phyloP scores from a whole-genome alignment of 2,113 vertebrate species.

The Tachuris rubrigastra region DNA sequence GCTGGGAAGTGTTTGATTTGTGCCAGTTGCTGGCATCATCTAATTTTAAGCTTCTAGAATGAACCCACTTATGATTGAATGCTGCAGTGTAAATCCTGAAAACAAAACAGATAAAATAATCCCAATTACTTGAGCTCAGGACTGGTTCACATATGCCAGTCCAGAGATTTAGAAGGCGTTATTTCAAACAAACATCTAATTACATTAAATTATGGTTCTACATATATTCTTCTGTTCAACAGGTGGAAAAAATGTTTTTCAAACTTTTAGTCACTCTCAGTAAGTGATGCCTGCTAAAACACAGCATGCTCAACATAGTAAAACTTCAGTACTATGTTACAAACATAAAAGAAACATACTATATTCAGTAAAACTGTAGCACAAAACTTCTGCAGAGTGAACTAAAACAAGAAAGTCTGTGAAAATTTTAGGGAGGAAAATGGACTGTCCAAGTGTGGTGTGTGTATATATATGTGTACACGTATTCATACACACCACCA shows the following conservation, averaged over 20 bases:
- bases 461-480: too few species aligned
- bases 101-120: constrained; percentile 33
- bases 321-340: neutral
- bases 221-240: neutral
- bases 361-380: neutral
- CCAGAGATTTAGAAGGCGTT: constrained; percentile 3
- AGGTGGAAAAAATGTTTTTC: neutral
- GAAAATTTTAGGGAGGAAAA: neutral
- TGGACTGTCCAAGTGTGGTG: neutral
- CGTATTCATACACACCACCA: neutral
- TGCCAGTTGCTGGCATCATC: constrained; percentile 4
- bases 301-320: neutral
- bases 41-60: constrained; percentile 51
- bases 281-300: neutral
- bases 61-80: neutral
- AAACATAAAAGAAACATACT: neutral
- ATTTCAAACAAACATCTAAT: neutral
- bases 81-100: constrained; percentile 11
- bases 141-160: neutral
- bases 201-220: neutral
- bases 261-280: neutral
- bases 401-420: neutral
- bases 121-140: neutral
- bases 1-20: constrained; percentile 10
- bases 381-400: neutral